Conservation (phyloP, 2,113 vertebrate species). For the Anoura caudifer region DNA sequence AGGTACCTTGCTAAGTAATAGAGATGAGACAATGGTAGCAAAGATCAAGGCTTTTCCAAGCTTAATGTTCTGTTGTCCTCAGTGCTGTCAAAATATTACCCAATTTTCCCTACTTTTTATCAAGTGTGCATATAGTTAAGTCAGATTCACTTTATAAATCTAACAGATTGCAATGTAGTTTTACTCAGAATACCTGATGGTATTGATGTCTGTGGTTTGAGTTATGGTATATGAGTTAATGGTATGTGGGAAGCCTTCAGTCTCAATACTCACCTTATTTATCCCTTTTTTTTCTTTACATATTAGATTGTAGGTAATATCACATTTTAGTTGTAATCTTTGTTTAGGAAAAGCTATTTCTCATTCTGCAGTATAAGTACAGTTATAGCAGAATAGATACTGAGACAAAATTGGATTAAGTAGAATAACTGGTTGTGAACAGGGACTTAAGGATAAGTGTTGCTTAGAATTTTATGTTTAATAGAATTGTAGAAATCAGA, state of each 20-base stretch:
- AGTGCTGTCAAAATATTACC: background rate
- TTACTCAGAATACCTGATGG: background rate
- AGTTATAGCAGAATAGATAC: background rate
- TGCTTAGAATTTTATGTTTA: background rate
- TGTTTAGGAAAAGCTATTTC: conserved; percentile 31
- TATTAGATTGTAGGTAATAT: background rate
- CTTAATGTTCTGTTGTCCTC: background rate
- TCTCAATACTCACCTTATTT: background rate
- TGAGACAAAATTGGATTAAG: conserved; percentile 24
- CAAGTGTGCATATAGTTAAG: background rate
- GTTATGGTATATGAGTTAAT: background rate
- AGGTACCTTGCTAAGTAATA: background rate
- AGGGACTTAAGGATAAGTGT: background rate
- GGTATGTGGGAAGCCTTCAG: background rate
- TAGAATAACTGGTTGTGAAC: background rate
- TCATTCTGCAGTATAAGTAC: conserved; percentile 5
- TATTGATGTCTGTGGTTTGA: background rate
- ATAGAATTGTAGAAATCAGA: conserved; percentile 38
- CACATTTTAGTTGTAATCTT: background rate
- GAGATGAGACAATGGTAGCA: background rate
- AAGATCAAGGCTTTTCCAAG: background rate
- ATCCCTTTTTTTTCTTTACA: background rate
- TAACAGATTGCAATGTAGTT: background rate
- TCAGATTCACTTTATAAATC: background rate
- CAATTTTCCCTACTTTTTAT: background rate